These are phyloP conservation scores for Oryzias curvinotus DNA, from an alignment of 2,113 vertebrate genomes.

Conservation along the genomic window DNA sequence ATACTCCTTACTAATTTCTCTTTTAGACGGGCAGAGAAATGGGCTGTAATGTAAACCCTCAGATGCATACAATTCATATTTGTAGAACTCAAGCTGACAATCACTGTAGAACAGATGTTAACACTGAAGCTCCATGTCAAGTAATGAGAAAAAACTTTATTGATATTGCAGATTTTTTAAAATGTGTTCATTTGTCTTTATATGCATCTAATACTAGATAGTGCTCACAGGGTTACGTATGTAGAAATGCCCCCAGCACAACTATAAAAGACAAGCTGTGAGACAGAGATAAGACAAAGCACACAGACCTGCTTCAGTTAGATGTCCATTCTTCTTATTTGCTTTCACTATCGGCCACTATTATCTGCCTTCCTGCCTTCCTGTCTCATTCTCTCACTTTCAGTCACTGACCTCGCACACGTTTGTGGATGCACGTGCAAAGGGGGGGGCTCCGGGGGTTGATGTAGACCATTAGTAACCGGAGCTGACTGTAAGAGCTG, in stretches of 20 bases:
- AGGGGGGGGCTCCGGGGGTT: constrained; percentile 18
- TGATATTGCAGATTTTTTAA: constrained; percentile 3
- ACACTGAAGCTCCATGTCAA: constrained; percentile 15
- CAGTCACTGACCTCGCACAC: constrained; percentile 14
- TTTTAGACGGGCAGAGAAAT: constrained; percentile 6
- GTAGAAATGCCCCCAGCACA: constrained; percentile 16
- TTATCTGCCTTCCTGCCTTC: constrained; percentile 20
- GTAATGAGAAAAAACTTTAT: constrained; percentile 17
- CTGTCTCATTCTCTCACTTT: constrained; percentile 29
- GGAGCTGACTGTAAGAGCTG: constrained; percentile 55
- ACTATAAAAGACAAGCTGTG: constrained; percentile 41
- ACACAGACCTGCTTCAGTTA: constrained; percentile 4
- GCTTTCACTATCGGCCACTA: constrained; percentile 24
- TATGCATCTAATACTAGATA: constrained; percentile 9
- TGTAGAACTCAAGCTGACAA: too few species aligned
- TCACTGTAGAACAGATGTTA: background rate
- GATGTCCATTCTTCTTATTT: constrained; percentile 23
- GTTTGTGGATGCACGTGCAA: constrained; percentile 10
- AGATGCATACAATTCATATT: background rate
- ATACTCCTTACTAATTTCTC: background rate
- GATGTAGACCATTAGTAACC: constrained; percentile 66
- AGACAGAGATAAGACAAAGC: constrained; percentile 43
- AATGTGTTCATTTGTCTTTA: constrained; percentile 1
- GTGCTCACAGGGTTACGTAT: constrained; percentile 4
- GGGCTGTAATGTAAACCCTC: background rate